Evolutionary conservation across 2,888 invertebrate species (phyloP).

Genomic region (Oegoconia quadripuncta): DNA sequence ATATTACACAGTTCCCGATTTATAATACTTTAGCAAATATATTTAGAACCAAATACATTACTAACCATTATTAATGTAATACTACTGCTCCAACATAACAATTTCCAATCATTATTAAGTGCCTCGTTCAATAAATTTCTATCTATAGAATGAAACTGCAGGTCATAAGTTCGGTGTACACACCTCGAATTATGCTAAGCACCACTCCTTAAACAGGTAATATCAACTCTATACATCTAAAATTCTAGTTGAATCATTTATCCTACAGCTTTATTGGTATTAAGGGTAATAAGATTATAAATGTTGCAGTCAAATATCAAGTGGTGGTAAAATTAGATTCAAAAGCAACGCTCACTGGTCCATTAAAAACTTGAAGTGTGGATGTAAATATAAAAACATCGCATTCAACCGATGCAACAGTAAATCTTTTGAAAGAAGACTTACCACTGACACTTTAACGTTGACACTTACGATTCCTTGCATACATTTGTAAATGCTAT

Average conservation of each 20-base stretch:
- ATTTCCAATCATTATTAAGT: no score
- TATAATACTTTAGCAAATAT: no score
- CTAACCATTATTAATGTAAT: no score
- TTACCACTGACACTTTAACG: constrained; percentile 35
- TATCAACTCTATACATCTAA: neutral
- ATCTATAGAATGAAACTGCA: no score
- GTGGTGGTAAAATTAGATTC: constrained; percentile 14
- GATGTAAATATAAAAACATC: constrained; percentile 23
- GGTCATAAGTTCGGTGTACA: no score
- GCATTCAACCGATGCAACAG: constrained; percentile 15
- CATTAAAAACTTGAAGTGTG: constrained; percentile 12
- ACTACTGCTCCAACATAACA: no score
- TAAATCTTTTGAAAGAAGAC: constrained; percentile 36
- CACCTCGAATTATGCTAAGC: no score
- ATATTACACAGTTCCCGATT: no score
- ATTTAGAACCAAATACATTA: no score
- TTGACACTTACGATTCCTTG: neutral
- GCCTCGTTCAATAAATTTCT: no score
- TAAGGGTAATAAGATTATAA: neutral
- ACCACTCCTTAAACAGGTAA: no score
- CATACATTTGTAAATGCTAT: neutral
- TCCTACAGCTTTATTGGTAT: neutral
- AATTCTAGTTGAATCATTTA: neutral
- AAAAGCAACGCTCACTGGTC: constrained; percentile 8
- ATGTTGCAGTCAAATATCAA: constrained; percentile 5